Evolutionary conservation across 2,797 vertebrate genomes (phyloP), one percentile per base, ranked within the genome.

Genomic region (Micromesistius poutassou): DNA sequence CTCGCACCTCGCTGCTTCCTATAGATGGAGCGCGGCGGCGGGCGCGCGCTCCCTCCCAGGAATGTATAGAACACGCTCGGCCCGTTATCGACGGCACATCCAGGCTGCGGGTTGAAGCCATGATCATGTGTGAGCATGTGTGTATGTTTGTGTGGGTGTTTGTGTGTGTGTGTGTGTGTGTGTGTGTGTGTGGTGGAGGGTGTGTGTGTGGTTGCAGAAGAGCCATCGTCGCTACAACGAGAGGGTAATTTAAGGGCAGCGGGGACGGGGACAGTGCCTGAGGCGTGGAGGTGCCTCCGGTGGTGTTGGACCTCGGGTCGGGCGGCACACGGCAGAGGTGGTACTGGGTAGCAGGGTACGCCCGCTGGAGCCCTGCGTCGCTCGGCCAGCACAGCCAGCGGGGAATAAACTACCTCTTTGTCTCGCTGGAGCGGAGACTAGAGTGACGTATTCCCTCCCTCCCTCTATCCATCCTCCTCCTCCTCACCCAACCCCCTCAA

Each of bases 331-430:
- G 4, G 46, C 5, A 19, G 46, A 5, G 14, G 46, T 62, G 22
- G 55, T 25, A 9, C 46, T 5, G 55, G 50, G 50, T 6, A 55
- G 50, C 1, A 55, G 4, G 42, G 16, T 55, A n/a, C 55, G n/a
- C 55, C 22, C 55, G 16, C 5, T 16, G 16, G 16, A 62, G 46
- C 22, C 55, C n/a, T 10, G n/a, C 22, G 19, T 35, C 22, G 5
- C 31, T 33, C 9, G 42, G 74, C 22, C 25, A 31, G 14, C 30
- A 12, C 8, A 68, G 46, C 50, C 81, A 77, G 80, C 77, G 72
- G 77, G 80, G 77, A 84, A 73, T 79, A 38, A 30, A 80, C 68
- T 73, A 30, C 79, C 78, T 83, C 90, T 91, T 91, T 92, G 90
- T 92, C 85, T 89, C 79, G 72, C 77, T 77, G 74, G n/a, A 9